Base-by-base conservation (phyloP, 2,113 vertebrate genomes). In the Penelope pileata region DNA sequence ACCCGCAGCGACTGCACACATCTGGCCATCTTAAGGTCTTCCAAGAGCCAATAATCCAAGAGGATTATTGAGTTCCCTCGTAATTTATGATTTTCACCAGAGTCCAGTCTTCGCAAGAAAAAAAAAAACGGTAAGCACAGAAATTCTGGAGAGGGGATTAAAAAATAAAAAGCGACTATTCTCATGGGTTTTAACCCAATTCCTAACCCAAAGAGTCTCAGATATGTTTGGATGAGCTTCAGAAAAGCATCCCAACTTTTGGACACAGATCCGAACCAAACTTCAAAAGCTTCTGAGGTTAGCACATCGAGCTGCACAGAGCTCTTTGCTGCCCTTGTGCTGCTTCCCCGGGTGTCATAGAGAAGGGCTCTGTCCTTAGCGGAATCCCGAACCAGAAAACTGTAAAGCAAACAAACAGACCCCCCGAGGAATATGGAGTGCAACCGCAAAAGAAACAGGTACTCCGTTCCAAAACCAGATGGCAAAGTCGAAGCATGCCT, bases 301-400 rank as follows among this genome's bases (percentile, higher is more conserved):
- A 83, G 63, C 34, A 34, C 15, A 0, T 11, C 0, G 9, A 18
- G 26, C 54, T 19, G 40, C 8, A 8, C 2, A 7, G 34, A 16
- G 75, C 34, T 91, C 85, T 91, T 80, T 91, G 82, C 63, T 59
- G 53, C 19, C 73, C 85, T 88, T 94, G 94, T 95, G 89, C 86
- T 82, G 48, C 75, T 68, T 70, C 36, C 75, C 80, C 0, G 9
- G 10, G 21, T 4, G 48, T 0, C 21, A 86, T 17, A 86, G 53
- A 83, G 81, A 17, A 87, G 17, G 23, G 26, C 75, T 93, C 75
- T 95, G 88, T 95, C 86, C 60, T 84, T 6, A 36, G 84, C 2
- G 2, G 42, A 36, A 88, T 85, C 92, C 54, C 59, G 16, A 58
- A 84, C 50, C 56, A 62, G 54, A 74, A 72, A 50, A 47, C 0